Base-by-base conservation (phyloP, 2,113 vertebrate species). In the Amblyornis subalaris region DNA sequence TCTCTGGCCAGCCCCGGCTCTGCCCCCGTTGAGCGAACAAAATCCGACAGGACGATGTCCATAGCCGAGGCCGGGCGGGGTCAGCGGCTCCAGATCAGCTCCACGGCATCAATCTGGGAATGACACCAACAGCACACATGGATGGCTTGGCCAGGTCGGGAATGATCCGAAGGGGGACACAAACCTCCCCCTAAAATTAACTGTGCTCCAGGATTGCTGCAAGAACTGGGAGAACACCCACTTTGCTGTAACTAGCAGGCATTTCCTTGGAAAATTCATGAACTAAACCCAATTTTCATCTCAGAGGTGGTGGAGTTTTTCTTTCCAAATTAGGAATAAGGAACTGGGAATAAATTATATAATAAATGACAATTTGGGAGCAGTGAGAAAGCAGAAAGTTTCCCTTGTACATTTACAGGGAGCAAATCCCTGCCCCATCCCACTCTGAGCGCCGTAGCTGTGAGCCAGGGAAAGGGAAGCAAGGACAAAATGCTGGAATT, bases 21-120 rank as follows among this genome's bases (percentile, higher is more conserved):
- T 77, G 99, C 99, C 97, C 99, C 99, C n/a, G 99, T 99, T 45
- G 99, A 99, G 98, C 99, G 99, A 93, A 99, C 99, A 98, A 99
- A 99, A 97, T 99, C 98, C 51, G 99, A 99, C 93, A 99, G 98
- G 98, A 99, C 98, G 95, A 99, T 97, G 98, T 99, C 99, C 99
- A 99, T 99, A 98, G 99, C 99, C 98, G 94, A 97, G 98, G 98
- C 98, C 98, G 42, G 90, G 12, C 5, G 86, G 85, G 57, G 77
- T 80, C 51, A 80, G 73, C 24, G 51, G 89, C 65, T 55, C 96
- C 21, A 50, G 85, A 72, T 75, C 57, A 77, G 88, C 94, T 85
- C 70, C 94, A 84, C 58, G 14, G 87, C 92, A 75, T 96, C 92
- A 91, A 55, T 25, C 97, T 98, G 62, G 67, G 53, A 19, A 77